Base-by-base conservation (phyloP, 1,140 invertebrate genomes). In the Drosophila asahinai region DNA sequence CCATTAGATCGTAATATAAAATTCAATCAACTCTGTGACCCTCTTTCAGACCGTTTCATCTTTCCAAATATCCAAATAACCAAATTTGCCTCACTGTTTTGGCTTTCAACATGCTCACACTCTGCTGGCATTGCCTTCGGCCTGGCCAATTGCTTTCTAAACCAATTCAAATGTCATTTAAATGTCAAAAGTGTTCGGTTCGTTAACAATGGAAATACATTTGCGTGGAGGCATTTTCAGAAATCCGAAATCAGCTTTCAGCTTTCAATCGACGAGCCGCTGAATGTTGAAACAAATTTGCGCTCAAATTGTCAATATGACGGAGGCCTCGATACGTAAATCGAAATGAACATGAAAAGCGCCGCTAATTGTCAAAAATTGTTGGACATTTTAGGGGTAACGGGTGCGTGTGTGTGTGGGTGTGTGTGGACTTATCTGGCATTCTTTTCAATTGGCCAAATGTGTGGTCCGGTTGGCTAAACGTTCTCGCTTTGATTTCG, bases 311-410 rank as follows among this genome's bases (percentile, higher is more conserved):
- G 89, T 92, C 89, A 81, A 90, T 81, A 67, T 89, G 75, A 90
- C 74, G 83, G 70, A 76, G 86, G 58, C 51, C 61, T 72, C 66
- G 63, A 84, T 64, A 62, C 64, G 55, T 12, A 42, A 43, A 63
- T 58, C 43, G 25, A 65, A 54, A 58, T 59, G 30, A 54, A 91
- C 89, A 90, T 91, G 81, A 90, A 91, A 86, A 89, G 80, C 80
- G 86, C 90, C 89, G 89, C 84, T 90, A 91, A 91, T 91, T 91
- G 90, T 92, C 77, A 83, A 89, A 91, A 91, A 91, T 89, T 84
- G 83, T 91, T 91, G 59, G 64, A 73, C 82, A 90, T 86, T 80
- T 83, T 36, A 7, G 22, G 14, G 14, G n/a, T 33, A 54, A 9
- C 12, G 52, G 52, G 17, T 71, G 45, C 55, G 64, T 75, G 76